Conservation (phyloP, 2,113 vertebrate species). For the Alethe castanea region DNA sequence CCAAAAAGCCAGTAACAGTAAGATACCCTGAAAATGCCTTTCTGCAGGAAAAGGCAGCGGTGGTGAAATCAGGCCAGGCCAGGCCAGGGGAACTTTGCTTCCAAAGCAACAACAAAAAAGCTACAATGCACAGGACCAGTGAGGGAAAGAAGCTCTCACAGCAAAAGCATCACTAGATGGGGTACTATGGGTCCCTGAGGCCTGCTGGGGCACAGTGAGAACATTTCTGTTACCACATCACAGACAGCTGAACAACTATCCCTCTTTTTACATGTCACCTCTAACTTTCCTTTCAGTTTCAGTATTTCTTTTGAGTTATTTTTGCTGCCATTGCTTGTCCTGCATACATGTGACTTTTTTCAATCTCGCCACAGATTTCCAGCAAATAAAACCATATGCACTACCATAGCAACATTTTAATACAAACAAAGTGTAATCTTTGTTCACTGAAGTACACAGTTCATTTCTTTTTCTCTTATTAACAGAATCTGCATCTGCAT, state of each 20-base stretch:
- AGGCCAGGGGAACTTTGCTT: neutral
- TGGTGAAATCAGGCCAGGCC: neutral
- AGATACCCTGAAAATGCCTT: neutral
- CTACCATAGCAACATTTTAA: constrained; percentile 75
- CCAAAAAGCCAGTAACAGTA: neutral
- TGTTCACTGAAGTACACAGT: constrained; percentile 58
- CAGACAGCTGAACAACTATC: neutral
- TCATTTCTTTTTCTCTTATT: constrained; percentile 45
- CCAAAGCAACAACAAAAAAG: neutral
- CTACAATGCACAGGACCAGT: neutral
- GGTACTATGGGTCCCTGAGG: neutral
- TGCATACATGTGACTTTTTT: constrained; percentile 55
- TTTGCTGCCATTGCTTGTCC: constrained; percentile 55
- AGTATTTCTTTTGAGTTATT: constrained; percentile 2
- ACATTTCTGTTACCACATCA: neutral
- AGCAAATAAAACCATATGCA: constrained; percentile 77
- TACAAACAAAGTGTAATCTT: constrained; percentile 74
- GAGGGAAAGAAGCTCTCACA: neutral
- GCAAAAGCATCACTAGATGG: neutral
- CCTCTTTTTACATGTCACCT: neutral
- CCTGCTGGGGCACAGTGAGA: neutral
- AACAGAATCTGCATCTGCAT: constrained; percentile 70
- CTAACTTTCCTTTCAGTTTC: constrained; percentile 13
- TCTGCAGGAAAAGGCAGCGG: neutral
- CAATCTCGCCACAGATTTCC: constrained; percentile 56